These are phyloP conservation scores for Allolobophora icterica DNA, from an alignment of 2,888 invertebrate species.

Conservation along the genomic window DNA sequence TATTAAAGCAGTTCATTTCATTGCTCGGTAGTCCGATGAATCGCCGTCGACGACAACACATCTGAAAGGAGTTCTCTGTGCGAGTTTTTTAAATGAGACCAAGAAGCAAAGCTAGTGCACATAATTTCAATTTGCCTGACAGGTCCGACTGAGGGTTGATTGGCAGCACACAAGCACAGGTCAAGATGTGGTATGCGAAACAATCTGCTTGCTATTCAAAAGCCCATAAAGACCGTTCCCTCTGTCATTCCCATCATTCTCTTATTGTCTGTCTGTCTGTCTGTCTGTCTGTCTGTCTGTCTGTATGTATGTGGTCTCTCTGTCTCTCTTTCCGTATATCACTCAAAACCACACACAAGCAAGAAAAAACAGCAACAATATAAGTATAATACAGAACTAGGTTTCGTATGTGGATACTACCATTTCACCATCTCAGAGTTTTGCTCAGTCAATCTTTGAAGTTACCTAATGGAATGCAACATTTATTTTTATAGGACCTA, in stretches of 20 bases:
- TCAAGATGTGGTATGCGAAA: not conserved
- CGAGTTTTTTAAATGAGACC: not conserved
- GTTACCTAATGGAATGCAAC: not conserved
- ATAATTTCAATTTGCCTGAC: slow-evolving; percentile 17
- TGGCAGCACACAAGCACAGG: not conserved
- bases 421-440: not conserved
- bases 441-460: not conserved
- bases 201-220: not conserved
- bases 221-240: not conserved
- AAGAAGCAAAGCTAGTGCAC: not conserved
- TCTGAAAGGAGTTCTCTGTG: slow-evolving; percentile 13
- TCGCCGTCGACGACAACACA: no score
- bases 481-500: not conserved
- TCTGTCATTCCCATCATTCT: not conserved
- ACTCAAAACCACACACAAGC: not conserved
- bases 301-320: not conserved
- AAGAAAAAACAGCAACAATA: not conserved
- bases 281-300: no score
- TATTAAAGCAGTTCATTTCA: not conserved
- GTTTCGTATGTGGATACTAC: not conserved
- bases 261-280: not conserved
- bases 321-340: not conserved
- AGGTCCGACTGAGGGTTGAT: not conserved
- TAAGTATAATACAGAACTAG: not conserved
- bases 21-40: not conserved